These are phyloP conservation scores for Ramphastos sulfuratus DNA, from an alignment of 2,113 vertebrate species.

Conservation along the genomic window DNA sequence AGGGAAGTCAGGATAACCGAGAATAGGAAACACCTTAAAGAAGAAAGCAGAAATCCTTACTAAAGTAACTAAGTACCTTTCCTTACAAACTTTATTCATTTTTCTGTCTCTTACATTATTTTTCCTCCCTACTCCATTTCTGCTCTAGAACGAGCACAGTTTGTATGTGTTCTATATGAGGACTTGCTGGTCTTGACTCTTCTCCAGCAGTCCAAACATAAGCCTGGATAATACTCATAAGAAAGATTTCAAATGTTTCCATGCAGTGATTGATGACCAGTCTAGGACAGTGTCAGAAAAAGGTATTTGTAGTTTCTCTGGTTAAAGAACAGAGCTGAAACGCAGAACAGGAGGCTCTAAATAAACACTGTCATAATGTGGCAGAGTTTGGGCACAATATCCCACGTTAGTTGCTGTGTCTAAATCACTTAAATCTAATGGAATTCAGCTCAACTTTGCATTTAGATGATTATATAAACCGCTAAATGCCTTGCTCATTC, in stretches of 20 bases:
- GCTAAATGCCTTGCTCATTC: not conserved
- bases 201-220: not conserved
- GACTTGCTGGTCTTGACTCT: not conserved
- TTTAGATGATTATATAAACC: not conserved
- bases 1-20: not conserved
- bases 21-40: not conserved
- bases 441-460: not conserved
- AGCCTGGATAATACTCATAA: not conserved
- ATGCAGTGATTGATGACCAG: not conserved
- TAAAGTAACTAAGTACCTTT: not conserved
- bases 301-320: not conserved
- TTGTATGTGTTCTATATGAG: not conserved
- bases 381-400: not conserved
- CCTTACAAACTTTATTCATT: not conserved
- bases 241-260: not conserved
- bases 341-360: not conserved
- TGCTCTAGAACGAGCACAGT: not conserved
- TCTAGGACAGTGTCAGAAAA: not conserved
- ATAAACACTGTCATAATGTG: not conserved
- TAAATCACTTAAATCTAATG: not conserved
- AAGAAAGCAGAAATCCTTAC: not conserved
- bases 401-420: not conserved
- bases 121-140: not conserved
- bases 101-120: not conserved
- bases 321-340: not conserved